Conservation (phyloP, 2,113 vertebrate species). For the Saguinus midas region DNA sequence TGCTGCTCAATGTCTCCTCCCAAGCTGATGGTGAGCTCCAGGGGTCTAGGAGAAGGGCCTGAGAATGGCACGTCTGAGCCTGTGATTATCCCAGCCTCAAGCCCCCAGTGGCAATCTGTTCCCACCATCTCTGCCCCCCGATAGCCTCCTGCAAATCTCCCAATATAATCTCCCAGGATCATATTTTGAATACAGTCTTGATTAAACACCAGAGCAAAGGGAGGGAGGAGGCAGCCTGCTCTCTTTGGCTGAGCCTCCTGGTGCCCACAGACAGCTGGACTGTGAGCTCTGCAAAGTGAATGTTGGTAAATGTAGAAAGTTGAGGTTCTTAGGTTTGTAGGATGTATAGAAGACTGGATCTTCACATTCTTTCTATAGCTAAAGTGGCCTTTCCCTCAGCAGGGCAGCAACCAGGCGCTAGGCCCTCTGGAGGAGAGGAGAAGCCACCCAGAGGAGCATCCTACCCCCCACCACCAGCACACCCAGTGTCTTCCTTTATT, state of each 20-base stretch:
- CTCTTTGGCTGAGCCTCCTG: not conserved
- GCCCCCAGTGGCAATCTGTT: slow-evolving; percentile 54
- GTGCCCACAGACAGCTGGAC: not conserved
- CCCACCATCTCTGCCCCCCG: slow-evolving; percentile 82
- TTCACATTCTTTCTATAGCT: not conserved
- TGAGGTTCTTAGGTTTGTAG: not conserved
- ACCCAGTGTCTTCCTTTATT: not conserved
- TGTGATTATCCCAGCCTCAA: slow-evolving; percentile 16
- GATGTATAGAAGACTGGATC: not conserved
- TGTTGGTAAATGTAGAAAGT: not conserved
- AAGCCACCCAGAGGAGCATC: not conserved
- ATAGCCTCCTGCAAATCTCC: slow-evolving; percentile 87
- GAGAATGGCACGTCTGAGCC: slow-evolving; percentile 60
- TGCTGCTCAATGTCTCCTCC: not conserved
- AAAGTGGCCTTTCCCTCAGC: not conserved
- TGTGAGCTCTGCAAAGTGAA: not conserved
- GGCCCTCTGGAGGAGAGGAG: not conserved
- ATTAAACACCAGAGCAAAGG: slow-evolving; percentile 85
- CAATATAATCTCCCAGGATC: slow-evolving; percentile 89
- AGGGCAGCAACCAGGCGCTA: not conserved
- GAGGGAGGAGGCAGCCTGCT: slow-evolving; percentile 60
- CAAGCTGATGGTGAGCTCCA: not conserved
- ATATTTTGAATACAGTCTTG: slow-evolving; percentile 91
- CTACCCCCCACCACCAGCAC: fast-evolving
- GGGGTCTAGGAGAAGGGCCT: not conserved